Evolutionary conservation across 2,888 invertebrate genomes (phyloP), one percentile per base, ranked within the genome.

Genomic region (Leucophenga montana): DNA sequence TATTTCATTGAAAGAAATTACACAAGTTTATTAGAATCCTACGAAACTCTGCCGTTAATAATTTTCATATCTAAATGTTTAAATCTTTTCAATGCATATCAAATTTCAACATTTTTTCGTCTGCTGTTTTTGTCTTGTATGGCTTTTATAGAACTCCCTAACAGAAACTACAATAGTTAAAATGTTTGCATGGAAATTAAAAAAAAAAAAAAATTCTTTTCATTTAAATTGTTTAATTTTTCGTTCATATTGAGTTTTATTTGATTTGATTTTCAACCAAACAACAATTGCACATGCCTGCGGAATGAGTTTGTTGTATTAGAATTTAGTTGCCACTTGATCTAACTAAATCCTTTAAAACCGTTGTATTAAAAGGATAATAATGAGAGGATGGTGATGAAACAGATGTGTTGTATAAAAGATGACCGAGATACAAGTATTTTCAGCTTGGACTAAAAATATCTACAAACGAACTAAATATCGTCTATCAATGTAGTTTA

Each of bases 261-360:
- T 27, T 69, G 61, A 22, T 74, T 14, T n/a, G 14, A 31, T 67
- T 67, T 56, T 72, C 77, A 68, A 70, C 66, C 71, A 27, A 50
- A 68, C 71, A 72, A 56, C n/a, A 50, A 50, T 50, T 50, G 50
- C 50, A 50, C 50, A 50, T 50, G 50, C 50, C 16, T 50, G 50
- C 50, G 1, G 50, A 50, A 50, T 50, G 50, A 5, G 6, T 50
- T 50, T 13, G 50, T 50, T 8, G 39, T 39, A 8, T 39, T 50
- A 16, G 50, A 50, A 4, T n/a, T 16, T 50, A 5, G 16, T 11
- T 5, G 13, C 16, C 16, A 50, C 50, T 13, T 50, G 6, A 18
- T 1, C 13, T 50, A 50, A 16, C n/a, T 8, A 4, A 18, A 50
- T 16, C 1, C 8, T 13, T 50, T 18, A 13, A 50, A 16, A n/a